Evolutionary conservation across 2,888 invertebrate genomes (phyloP), one percentile per base, ranked within the genome.

Genomic region (Tricholauxania praeusta): DNA sequence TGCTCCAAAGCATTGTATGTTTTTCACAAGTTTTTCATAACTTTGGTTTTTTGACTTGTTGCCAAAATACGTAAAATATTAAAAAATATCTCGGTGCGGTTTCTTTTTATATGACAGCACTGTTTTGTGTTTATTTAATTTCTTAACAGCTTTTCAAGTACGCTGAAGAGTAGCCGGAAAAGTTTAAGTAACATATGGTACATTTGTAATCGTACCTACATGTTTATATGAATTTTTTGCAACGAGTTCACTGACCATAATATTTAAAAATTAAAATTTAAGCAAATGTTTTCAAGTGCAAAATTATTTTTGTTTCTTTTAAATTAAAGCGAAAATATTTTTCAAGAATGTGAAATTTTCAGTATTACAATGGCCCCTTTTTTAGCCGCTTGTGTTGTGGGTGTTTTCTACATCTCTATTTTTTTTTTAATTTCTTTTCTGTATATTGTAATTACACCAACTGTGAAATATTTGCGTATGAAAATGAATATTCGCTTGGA

Each of bases 201-300:
- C 1, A 7, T 39, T 8, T 39, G 39, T 39, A 39, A 10, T 39
- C 39, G 39, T 39, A 10, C 32, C 7, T 32, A 32, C 10, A 39
- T 10, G 8, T 6, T 39, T 39, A 39, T 8, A 7, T 39, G 10
- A 10, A 39, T 39, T 39, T 39, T 39, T 39, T 8, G 28, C 28
- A 28, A 28, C 66, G 52, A 72, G 72, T 66, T 72, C 72, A 66
- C 28, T 72, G 72, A 72, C 71, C 71, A 66, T 52, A 28, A 10
- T 2, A 14, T 57, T 57, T 67, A 19, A 48, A 69, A 59, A 8
- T 17, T 28, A 39, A n/a, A 55, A 47, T 39, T 67, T 19, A 32
- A 57, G 55, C 17, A 67, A n/a, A 22, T 28, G 52, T 32, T 52
- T 28, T 65, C 15, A 65, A 65, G 65, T 65, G 28, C 10, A 39